Evolutionary conservation across 2,888 invertebrate species (phyloP).

Genomic region (Selenia dentaria): DNA sequence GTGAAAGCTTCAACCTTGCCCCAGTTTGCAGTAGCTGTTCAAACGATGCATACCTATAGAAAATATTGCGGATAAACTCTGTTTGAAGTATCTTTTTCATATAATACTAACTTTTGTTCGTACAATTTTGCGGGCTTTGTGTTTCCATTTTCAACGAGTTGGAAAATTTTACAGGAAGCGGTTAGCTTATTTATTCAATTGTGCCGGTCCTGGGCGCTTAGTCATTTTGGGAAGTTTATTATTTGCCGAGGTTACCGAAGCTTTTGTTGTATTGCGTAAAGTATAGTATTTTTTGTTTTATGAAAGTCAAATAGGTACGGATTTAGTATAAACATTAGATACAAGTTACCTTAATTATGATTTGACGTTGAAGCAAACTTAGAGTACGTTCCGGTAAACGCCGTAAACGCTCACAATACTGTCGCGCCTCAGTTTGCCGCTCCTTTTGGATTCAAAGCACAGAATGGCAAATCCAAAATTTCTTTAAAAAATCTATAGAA

Average conservation of each 20-base stretch:
- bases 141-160: conserved; percentile 20
- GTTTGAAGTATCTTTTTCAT: conserved; percentile 28
- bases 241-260: neutral
- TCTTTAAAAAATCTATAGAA: too few relatives aligned
- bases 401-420: too few relatives aligned
- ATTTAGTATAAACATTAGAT: too few relatives aligned
- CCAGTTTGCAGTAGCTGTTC: conserved; percentile 29
- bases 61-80: conserved; percentile 17
- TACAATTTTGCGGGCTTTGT: conserved; percentile 8
- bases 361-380: too few relatives aligned
- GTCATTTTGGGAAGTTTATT: conserved; percentile 6
- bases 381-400: too few relatives aligned
- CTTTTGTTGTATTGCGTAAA: too few relatives aligned
- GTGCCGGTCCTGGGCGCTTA: neutral
- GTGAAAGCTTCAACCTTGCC: conserved; percentile 27
- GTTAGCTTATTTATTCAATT: conserved; percentile 11
- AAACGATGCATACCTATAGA: conserved; percentile 16
- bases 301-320: too few relatives aligned
- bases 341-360: too few relatives aligned
- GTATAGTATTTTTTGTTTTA: too few relatives aligned
- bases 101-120: conserved; percentile 17
- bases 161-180: conserved; percentile 8
- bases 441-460: too few relatives aligned
- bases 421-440: too few relatives aligned
- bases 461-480: too few relatives aligned